phyloP scores from a whole-genome alignment of 2,113 vertebrate species.

The Triplophysa tibetana region DNA sequence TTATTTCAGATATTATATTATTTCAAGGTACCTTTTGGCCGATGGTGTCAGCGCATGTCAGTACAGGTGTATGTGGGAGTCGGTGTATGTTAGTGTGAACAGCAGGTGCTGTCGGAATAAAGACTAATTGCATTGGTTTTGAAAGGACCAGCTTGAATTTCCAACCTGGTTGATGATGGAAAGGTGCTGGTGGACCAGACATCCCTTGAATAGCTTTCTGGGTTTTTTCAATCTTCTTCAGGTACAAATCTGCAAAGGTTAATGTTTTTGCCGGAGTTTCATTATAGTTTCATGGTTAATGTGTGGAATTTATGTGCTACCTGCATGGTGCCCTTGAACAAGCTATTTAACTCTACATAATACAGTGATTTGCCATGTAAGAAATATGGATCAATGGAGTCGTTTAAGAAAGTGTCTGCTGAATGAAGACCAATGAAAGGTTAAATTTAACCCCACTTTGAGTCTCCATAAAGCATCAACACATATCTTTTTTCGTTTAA shows the following conservation, averaged over 20 bases:
- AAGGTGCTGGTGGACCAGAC: not conserved
- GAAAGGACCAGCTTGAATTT: no score
- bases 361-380: not conserved
- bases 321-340: not conserved
- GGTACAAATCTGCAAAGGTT: no score
- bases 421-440: not conserved
- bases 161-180: no score
- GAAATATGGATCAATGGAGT: not conserved
- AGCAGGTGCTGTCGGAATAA: not conserved
- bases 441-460: not conserved
- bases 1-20: slow-evolving; percentile 19
- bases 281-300: not conserved
- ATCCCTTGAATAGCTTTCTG: no score
- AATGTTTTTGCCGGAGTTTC: not conserved
- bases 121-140: not conserved
- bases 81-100: not conserved
- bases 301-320: slow-evolving; percentile 17
- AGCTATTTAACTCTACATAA: slow-evolving; percentile 1
- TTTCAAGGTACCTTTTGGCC: not conserved
- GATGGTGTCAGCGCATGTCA: not conserved
- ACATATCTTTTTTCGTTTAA: not conserved
- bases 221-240: no score
- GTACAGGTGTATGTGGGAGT: not conserved
- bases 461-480: not conserved
- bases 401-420: not conserved